Evolutionary conservation across 2,888 invertebrate species (phyloP), one percentile per base, ranked within the genome.

Genomic region (Pollenia griseotomentosa): DNA sequence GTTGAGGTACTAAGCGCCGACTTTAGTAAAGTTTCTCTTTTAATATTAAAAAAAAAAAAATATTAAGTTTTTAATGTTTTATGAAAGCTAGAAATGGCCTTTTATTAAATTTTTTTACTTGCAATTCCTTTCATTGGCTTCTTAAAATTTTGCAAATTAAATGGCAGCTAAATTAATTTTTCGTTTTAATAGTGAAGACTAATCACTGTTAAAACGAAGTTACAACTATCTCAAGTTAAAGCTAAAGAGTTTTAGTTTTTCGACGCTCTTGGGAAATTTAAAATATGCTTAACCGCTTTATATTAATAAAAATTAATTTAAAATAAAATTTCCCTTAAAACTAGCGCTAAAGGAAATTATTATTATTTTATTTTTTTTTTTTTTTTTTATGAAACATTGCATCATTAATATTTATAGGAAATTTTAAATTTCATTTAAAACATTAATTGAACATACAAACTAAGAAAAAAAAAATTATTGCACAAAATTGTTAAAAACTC

Each of bases 401-500:
- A 65, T 86, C 86, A 86, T 83, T 83, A 83, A 83, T 86, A 86
- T 86, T 83, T 83, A 86, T 83, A 66, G 73, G 65, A 81, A 78
- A 84, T 84, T 87, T 81, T 9, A 59, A 84, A 79, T 16, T 68
- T 51, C 19, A 74, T 53, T 46, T 53, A 40, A 79, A 84, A 66
- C 51, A 73, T 65, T 59, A 79, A 74, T 73, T 79, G 23, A 12
- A 61, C 53, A 68, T 44, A 42, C 42, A 66, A 59, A 7, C 14
- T 14, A 59, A 53, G 44, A 59, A 63, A 42, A 16, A 42, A 16
- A 65, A 57, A 65, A 53, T 51, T 79, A 16, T 59, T 59, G 59
- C n/a, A 66, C 19, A 68, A 73, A 80, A 40, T 51, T 65, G 44
- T 59, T 53, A 44, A 59, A 73, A 48, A 75, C 33, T 40, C 5